Conservation (phyloP, 2,888 invertebrate genomes). For the Sinhomidia bicolor region DNA sequence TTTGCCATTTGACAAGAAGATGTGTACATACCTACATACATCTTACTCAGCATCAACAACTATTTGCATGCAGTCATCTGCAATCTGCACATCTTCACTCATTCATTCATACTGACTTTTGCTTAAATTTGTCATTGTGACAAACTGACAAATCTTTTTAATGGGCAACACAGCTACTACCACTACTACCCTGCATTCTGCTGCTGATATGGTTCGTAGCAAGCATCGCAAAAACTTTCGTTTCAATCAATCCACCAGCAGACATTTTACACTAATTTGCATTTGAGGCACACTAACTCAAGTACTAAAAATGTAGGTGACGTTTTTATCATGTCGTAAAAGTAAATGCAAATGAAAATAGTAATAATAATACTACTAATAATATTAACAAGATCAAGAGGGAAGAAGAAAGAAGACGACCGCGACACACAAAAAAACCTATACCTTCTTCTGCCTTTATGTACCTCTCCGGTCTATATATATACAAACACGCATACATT, state of each 20-base stretch:
- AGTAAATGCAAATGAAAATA: constrained; percentile 14
- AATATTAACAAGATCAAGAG: neutral
- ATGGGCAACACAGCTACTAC: neutral
- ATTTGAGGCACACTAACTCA: neutral
- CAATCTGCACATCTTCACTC: neutral
- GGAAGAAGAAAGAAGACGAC: constrained; percentile 26
- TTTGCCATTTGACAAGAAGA: neutral
- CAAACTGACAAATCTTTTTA: constrained; percentile 14
- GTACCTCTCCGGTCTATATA: neutral
- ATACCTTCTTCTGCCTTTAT: too few species aligned
- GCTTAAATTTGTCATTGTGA: constrained; percentile 22
- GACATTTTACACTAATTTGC: constrained; percentile 2
- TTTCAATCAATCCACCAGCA: constrained; percentile 23
- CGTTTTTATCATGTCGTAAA: neutral
- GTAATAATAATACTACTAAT: too few species aligned
- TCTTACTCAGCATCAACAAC: neutral
- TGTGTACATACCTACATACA: neutral
- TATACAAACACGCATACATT: neutral
- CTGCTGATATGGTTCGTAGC: neutral
- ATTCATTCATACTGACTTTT: constrained; percentile 24
- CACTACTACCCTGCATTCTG: neutral
- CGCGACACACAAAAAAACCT: neutral
- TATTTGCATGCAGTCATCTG: neutral
- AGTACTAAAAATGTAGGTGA: constrained; percentile 17
- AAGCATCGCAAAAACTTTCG: neutral